Evolutionary conservation across 2,797 vertebrate genomes (phyloP), one percentile per base, ranked within the genome.

Genomic region (Perodicticus potto): DNA sequence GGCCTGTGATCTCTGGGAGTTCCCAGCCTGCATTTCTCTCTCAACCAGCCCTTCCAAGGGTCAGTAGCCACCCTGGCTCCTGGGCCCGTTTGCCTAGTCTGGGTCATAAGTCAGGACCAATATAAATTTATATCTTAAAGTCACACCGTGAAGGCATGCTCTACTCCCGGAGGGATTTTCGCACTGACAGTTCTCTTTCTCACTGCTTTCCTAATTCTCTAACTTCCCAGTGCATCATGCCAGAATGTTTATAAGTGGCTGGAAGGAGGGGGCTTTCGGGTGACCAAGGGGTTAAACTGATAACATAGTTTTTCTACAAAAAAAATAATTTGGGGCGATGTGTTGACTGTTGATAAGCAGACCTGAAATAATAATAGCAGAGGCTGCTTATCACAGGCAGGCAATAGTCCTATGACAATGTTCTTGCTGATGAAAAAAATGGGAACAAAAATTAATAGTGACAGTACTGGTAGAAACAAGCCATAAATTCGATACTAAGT

Each of bases 111-210:
- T 99, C 99, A 99, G 98, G 99, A 99, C 98, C 98, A 98, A 99
- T 99, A 98, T 98, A 99, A 99, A 99, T 99, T 99, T 99, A 99
- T 99, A 99, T 99, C 99, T 99, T 98, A 99, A 99, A 99, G 99
- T 98, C 98, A 98, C 97, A 96, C 97, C 98, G 98, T 98, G 98
- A 99, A 99, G 98, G 98, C 98, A 98, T 99, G 99, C 98, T 98
- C 98, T 97, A 95, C 97, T 98, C 99, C 98, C 98, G 77, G 72
- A 92, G 98, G 98, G 98, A 95, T 84, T 95, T 96, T 97, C 93
- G 23, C 25, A 82, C 59, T 87, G 94, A 90, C 86, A 92, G 37
- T 87, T 97, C 83, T 96, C 89, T 88, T 82, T 96, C 87, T 95
- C 94, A 97, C 83, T 37, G 37, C 55, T 95, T 97, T 97, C 85